These are phyloP conservation scores for Callipepla californica DNA, from an alignment of 2,113 vertebrate species.

Conservation along the genomic window DNA sequence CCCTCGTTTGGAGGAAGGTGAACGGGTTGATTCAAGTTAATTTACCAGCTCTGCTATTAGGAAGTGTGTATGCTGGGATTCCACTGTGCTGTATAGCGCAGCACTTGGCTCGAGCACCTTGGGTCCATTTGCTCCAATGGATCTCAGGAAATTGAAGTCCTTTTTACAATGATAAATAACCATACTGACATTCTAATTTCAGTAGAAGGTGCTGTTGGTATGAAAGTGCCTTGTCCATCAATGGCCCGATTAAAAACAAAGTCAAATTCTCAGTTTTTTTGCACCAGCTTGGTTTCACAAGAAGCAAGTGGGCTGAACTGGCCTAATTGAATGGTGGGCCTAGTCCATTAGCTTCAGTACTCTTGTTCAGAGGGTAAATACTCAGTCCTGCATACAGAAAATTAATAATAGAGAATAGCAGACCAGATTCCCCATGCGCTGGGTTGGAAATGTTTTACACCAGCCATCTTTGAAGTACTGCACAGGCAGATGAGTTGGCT, in stretches of 20 bases:
- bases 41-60: neutral
- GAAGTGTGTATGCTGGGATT: neutral
- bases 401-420: slow-evolving; percentile 18
- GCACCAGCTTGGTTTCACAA: neutral
- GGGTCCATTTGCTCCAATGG: neutral
- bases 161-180: neutral
- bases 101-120: neutral
- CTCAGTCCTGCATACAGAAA: neutral
- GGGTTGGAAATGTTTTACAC: slow-evolving; percentile 22
- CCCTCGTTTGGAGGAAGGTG: neutral
- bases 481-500: slow-evolving; percentile 33
- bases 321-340: slow-evolving; percentile 14
- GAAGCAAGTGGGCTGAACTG: neutral
- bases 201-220: neutral
- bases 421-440: slow-evolving; percentile 15
- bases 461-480: slow-evolving; percentile 47
- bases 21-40: neutral
- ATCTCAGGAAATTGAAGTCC: neutral
- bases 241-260: neutral
- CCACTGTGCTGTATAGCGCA: neutral
- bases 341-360: neutral
- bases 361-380: neutral
- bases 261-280: slow-evolving; percentile 9
- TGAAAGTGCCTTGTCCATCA: neutral
- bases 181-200: neutral